A percentile compares a stretch with the other conserved stretches of the same genome.
phyloP scores from a whole-genome alignment of 2,797 vertebrate species.

The Phrynocephalus forsythii region DNA sequence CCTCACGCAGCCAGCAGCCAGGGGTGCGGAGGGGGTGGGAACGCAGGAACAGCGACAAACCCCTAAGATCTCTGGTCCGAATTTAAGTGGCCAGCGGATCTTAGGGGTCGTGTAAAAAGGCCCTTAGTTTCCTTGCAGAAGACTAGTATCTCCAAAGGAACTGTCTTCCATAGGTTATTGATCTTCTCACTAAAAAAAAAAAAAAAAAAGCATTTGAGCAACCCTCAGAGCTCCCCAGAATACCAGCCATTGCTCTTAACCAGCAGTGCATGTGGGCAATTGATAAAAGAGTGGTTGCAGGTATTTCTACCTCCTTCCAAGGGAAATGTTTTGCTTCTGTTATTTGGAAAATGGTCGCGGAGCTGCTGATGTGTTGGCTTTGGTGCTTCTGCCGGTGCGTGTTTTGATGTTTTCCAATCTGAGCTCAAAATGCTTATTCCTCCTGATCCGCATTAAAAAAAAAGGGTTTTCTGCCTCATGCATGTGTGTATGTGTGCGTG shows the following conservation, averaged over 20 bases:
- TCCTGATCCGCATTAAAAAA: constrained; percentile 50
- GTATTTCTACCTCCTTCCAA: constrained; percentile 51
- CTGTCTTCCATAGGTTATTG: constrained; percentile 23
- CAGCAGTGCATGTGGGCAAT: constrained; percentile 45
- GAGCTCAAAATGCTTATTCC: constrained; percentile 53
- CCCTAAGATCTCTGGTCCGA: too few species aligned
- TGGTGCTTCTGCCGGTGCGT: constrained; percentile 64
- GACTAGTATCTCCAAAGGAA: neutral
- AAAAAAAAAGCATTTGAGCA: neutral
- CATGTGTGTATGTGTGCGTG: constrained; percentile 21
- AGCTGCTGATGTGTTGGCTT: constrained; percentile 50
- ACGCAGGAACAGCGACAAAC: too few species aligned
- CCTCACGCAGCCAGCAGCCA: too few species aligned
- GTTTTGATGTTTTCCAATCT: constrained; percentile 55
- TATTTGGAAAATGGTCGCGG: constrained; percentile 53
- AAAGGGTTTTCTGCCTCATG: neutral
- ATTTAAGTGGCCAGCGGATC: too few species aligned
- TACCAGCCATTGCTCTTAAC: neutral
- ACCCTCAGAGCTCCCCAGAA: too few species aligned
- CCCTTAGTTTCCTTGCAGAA: neutral
- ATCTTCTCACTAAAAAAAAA: neutral
- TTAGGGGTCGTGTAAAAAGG: too few species aligned
- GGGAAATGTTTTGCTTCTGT: constrained; percentile 49
- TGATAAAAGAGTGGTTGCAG: neutral
- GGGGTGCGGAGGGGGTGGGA: too few species aligned